Conservation (phyloP, 37 sponge, comb jelly and placozoan species). For the Hexactinellida sp. region DNA sequence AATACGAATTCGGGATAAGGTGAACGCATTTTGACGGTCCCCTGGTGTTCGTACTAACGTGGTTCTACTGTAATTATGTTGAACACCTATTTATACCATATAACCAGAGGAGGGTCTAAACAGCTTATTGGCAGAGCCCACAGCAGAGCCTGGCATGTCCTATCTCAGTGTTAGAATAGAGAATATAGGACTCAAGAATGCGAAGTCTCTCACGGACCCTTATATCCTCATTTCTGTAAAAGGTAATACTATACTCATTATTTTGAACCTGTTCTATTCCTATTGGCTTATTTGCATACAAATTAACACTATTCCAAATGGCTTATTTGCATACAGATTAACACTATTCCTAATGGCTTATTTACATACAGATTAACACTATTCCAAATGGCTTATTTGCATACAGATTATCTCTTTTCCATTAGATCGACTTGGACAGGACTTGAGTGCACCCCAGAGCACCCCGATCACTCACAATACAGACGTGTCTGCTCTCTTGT, state of each 20-base stretch:
- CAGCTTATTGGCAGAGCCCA: not conserved
- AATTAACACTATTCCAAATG: too few relatives aligned
- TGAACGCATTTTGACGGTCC: too few relatives aligned
- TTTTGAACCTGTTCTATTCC: not conserved
- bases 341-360: too few relatives aligned
- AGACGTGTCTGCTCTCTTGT: not conserved
- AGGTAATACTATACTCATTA: constrained; percentile 23
- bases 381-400: not conserved
- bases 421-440: not conserved
- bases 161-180: constrained; percentile 48
- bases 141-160: constrained; percentile 24
- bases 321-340: too few relatives aligned
- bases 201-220: constrained; percentile 38
- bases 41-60: too few relatives aligned
- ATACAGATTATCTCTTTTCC: too few relatives aligned
- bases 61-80: too few relatives aligned
- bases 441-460: constrained; percentile 16
- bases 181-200: constrained; percentile 56
- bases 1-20: too few relatives aligned
- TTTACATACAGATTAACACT: too few relatives aligned
- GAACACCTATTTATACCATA: not conserved
- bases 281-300: not conserved
- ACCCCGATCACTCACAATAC: constrained; percentile 21
- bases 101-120: not conserved
- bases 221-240: constrained; percentile 34